phyloP scores from a whole-genome alignment of 2,797 vertebrate species.

The Borostomias antarcticus region DNA sequence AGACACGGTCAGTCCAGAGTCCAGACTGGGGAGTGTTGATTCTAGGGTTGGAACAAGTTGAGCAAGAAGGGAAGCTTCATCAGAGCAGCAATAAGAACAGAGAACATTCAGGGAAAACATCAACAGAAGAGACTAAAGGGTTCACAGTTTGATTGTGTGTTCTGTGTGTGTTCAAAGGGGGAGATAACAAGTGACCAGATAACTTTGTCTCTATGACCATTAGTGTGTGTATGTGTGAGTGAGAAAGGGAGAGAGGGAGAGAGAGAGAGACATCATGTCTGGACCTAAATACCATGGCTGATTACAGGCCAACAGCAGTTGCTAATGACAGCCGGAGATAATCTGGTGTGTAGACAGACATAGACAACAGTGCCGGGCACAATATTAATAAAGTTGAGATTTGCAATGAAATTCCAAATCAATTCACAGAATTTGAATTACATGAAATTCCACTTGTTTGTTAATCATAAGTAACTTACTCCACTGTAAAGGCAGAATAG shows the following conservation, averaged over 20 bases:
- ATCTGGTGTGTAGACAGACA: slow-evolving; percentile 14
- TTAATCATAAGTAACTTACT: too few species aligned
- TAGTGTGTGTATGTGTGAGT: slow-evolving; percentile 2
- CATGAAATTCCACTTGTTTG: not conserved
- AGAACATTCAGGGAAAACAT: not conserved
- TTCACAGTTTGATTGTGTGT: not conserved
- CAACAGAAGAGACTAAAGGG: not conserved
- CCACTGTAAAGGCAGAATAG: not conserved
- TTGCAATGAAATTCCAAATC: too few species aligned
- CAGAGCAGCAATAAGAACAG: not conserved
- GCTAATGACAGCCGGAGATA: slow-evolving; percentile 30
- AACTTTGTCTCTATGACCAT: not conserved
- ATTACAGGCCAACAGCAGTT: slow-evolving; percentile 30
- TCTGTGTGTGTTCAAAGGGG: not conserved
- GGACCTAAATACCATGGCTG: slow-evolving; percentile 17
- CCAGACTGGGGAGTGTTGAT: not conserved
- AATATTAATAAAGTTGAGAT: too few species aligned
- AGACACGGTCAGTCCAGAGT: not conserved
- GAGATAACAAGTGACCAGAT: not conserved
- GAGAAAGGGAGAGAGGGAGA: not conserved
- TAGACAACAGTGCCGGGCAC: not conserved
- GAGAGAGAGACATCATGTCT: not conserved
- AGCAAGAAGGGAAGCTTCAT: not conserved
- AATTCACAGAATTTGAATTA: not conserved
- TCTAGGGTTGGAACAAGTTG: not conserved